Evolutionary conservation across 1,140 invertebrate genomes (phyloP).

Genomic region (Aphelenchoides besseyi): DNA sequence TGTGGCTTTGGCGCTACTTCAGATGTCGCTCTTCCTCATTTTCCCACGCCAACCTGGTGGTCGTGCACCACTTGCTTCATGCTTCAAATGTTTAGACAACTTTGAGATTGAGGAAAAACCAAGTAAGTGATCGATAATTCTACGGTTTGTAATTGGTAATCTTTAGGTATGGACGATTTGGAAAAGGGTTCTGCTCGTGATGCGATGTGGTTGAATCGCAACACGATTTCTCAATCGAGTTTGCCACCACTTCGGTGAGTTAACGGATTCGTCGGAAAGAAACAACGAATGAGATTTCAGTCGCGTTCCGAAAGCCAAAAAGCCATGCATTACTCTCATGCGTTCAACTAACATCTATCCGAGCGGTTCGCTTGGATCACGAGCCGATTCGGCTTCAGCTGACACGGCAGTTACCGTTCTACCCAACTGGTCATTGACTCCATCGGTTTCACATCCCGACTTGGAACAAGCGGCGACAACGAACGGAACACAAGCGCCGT

Average conservation of each 20-base stretch:
- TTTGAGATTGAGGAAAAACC: conserved; percentile 38
- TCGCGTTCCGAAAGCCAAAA: not conserved
- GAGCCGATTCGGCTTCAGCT: conserved; percentile 25
- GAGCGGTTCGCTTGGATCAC: conserved; percentile 25
- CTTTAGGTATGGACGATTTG: no score
- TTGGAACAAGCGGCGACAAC: not conserved
- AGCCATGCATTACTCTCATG: not conserved
- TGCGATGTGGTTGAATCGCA: not conserved
- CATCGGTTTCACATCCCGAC: conserved; percentile 3
- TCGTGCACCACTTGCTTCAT: conserved; percentile 40
- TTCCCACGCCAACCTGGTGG: conserved; percentile 40
- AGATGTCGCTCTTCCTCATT: conserved; percentile 58
- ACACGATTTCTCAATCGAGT: not conserved
- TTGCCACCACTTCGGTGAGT: not conserved
- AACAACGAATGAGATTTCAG: conserved; percentile 5
- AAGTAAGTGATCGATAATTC: conserved; percentile 13
- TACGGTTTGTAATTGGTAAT: not conserved
- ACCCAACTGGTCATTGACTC: conserved; percentile 17
- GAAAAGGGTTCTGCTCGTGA: not conserved
- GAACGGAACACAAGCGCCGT: conserved; percentile 10
- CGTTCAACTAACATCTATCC: conserved; percentile 10
- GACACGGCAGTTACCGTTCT: conserved; percentile 24
- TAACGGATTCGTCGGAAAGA: not conserved
- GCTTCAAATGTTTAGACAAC: conserved; percentile 29
- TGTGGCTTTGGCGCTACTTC: conserved; percentile 52